Evolutionary conservation across 1,140 invertebrate species (phyloP), one percentile per base, ranked within the genome.

Genomic region (Rhynchophorus ferrugineus): DNA sequence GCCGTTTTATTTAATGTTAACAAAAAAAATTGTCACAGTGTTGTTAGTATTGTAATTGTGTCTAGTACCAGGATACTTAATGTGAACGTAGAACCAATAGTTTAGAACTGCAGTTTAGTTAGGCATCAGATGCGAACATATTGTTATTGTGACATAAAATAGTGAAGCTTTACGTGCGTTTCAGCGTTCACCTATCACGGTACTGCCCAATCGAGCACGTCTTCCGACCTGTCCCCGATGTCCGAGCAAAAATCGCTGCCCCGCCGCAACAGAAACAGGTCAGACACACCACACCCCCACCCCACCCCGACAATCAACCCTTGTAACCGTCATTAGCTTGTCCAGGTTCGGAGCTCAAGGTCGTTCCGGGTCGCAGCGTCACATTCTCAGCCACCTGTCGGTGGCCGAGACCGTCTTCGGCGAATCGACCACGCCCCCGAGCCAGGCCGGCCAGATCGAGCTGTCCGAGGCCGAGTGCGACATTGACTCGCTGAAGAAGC

Each of bases 191-290:
- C 84, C 64, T 85, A 85, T 67, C 83, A 85, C 69, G 82, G 81
- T 66, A 54, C 51, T 2, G 79, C 81, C 67, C 78, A 80, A 62
- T 85, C 83, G 60, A 85, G 82, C 72, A 86, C 83, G 52, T 85
- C 83, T 33, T 85, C 83, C 60, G 83, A 86, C 70, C 79, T 85
- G 65, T 85, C 82, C 59, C 83, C 82, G 58, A 83, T 84, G 80
- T 83, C 82, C 57, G 83, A 85, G 69, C 81, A 84, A 71, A 85
- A 85, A 69, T 85, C 83, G 54, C 71, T 85, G 57, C 80, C 81
- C 60, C 73, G 81, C 62, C 75, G 81, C 67, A 80, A 79, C 68
- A 72, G 79, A 65, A 80, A 80, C 67, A 83, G 81, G 80, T 83
- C 77, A 21, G 24, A 19, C 11, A 11, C 7, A n/a, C 21, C 24